Conservation (phyloP, 2,888 invertebrate species). For the Eilema griseolum region DNA sequence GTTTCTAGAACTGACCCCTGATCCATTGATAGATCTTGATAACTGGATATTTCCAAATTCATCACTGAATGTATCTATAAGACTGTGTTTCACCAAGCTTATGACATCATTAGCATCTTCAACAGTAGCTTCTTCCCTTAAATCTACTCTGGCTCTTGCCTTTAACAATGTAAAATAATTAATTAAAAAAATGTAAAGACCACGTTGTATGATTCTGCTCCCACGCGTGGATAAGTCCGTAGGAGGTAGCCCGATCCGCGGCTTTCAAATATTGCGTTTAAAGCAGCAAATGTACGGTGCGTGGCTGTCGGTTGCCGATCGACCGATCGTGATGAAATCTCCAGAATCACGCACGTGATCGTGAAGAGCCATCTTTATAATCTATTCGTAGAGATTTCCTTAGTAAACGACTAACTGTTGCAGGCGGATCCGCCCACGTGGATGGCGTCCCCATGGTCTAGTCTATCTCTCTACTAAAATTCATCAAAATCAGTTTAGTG, state of each 20-base stretch:
- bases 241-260: neutral
- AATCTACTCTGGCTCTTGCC: conserved; percentile 95
- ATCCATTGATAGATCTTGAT: conserved; percentile 90
- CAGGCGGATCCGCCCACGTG: too few species aligned
- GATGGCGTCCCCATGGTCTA: too few species aligned
- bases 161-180: conserved; percentile 64
- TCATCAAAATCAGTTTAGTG: neutral
- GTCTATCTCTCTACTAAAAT: neutral
- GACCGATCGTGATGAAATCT: neutral
- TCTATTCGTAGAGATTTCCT: neutral
- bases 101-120: conserved; percentile 95
- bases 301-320: neutral
- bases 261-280: too few species aligned
- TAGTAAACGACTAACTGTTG: neutral
- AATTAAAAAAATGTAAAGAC: neutral
- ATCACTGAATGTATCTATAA: conserved; percentile 92
- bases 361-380: neutral
- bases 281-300: neutral
- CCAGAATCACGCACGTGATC: too few species aligned
- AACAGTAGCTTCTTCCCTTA: conserved; percentile 92
- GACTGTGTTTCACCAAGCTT: conserved; percentile 93
- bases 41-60: conserved; percentile 89
- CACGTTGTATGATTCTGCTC: too few species aligned
- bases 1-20: conserved; percentile 90
- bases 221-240: neutral